phyloP scores from a whole-genome alignment of 2,888 invertebrate species.

The Folsomia candida region DNA sequence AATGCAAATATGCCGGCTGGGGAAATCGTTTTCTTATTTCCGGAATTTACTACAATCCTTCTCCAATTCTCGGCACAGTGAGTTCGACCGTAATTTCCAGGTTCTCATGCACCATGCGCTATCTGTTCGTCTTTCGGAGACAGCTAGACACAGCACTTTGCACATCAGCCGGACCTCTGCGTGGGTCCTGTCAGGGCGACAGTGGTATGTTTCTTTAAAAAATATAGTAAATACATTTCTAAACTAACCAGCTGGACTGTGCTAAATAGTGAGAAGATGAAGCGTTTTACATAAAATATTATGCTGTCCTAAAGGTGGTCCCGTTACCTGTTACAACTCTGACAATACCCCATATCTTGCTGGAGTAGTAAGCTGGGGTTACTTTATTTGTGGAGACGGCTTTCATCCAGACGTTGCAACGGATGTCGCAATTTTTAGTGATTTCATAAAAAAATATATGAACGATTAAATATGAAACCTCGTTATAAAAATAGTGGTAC shows the following conservation, averaged over 20 bases:
- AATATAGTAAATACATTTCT: neutral
- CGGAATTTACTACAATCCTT: constrained; percentile 11
- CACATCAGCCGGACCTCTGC: neutral
- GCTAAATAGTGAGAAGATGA: no score
- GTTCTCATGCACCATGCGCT: constrained; percentile 9
- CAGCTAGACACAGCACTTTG: constrained; percentile 8
- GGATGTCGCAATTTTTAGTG: constrained; percentile 5
- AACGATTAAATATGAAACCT: no score
- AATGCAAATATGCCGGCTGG: constrained; percentile 29
- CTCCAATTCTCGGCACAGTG: constrained; percentile 16
- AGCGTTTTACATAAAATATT: neutral
- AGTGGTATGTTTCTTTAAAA: constrained; percentile 16
- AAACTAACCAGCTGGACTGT: neutral
- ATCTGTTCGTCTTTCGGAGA: neutral
- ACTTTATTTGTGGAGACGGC: constrained; percentile 23
- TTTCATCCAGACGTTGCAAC: constrained; percentile 28
- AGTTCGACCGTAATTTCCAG: neutral
- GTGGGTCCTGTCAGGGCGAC: constrained; percentile 36
- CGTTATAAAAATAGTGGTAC: no score
- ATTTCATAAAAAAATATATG: constrained; percentile 9
- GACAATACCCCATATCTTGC: constrained; percentile 22
- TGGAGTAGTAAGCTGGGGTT: constrained; percentile 33
- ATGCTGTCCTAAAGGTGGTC: constrained; percentile 28
- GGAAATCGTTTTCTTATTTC: constrained; percentile 26
- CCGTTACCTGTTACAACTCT: constrained; percentile 20